Conservation (phyloP, 2,797 vertebrate genomes). For the Sphenopsis melanotis region DNA sequence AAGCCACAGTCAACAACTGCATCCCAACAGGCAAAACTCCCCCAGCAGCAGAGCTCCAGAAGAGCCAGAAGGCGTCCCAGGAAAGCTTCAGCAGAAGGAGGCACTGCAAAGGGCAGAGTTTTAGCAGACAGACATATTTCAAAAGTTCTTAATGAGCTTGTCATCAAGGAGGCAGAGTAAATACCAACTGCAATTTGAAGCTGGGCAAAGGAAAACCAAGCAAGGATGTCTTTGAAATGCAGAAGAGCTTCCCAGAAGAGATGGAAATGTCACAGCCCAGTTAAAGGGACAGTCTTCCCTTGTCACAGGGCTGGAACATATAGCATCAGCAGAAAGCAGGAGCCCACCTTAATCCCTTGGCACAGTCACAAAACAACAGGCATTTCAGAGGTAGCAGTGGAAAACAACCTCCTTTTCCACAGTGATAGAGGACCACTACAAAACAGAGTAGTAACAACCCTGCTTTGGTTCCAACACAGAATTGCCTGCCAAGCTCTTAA, state of each 20-base stretch:
- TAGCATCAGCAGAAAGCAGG: not conserved
- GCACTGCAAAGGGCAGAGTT: not conserved
- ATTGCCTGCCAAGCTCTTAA: not conserved
- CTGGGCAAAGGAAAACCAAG: not conserved
- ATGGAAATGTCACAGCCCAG: not conserved
- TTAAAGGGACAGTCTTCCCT: not conserved
- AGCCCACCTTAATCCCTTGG: not conserved
- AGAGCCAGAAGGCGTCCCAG: not conserved
- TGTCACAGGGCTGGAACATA: not conserved
- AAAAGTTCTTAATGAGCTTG: not conserved
- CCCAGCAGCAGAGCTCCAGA: not conserved
- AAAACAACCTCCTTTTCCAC: not conserved
- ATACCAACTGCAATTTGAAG: not conserved
- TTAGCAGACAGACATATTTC: not conserved
- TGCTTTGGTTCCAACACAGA: not conserved
- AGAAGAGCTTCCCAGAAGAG: not conserved
- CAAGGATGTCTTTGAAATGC: not conserved
- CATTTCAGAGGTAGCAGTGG: not conserved
- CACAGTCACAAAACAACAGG: not conserved
- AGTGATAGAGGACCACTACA: not conserved
- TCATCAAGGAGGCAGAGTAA: not conserved
- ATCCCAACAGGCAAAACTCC: not conserved
- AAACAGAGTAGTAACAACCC: not conserved
- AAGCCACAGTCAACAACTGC: not conserved
- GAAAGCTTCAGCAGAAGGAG: not conserved